Conservation (phyloP, 2,888 invertebrate genomes). For the Mythimna pallens region DNA sequence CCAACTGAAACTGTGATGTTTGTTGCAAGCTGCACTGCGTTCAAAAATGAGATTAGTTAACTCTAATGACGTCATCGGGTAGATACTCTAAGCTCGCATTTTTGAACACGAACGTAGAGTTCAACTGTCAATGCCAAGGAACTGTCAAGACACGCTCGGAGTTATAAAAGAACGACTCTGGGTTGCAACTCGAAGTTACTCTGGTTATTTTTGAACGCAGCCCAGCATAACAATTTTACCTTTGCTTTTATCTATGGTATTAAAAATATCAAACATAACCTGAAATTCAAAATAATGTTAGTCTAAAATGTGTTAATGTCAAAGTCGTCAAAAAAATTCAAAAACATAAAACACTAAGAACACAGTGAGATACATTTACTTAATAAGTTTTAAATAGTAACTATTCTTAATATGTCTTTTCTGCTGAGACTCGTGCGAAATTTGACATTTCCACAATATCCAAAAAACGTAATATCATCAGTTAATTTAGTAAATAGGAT, state of each 20-base stretch:
- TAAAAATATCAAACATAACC: constrained; percentile 32
- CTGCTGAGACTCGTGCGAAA: constrained; percentile 62
- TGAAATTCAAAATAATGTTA: constrained; percentile 24
- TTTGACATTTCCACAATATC: constrained; percentile 48
- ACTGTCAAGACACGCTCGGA: too few species aligned
- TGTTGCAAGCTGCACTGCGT: neutral
- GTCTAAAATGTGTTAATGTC: neutral
- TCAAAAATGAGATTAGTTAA: too few species aligned
- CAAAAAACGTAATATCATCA: constrained; percentile 32
- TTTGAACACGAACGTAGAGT: too few species aligned
- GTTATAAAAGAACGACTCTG: too few species aligned
- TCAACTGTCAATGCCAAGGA: too few species aligned
- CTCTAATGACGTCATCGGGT: too few species aligned
- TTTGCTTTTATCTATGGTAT: neutral
- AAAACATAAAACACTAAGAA: constrained; percentile 2
- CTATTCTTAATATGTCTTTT: constrained; percentile 57
- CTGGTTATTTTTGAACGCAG: too few species aligned
- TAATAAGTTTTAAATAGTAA: neutral
- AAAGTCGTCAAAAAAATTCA: neutral
- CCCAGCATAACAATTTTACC: too few species aligned
- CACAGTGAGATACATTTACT: neutral
- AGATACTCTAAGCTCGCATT: too few species aligned
- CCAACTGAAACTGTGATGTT: too few species aligned
- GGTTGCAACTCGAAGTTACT: too few species aligned
- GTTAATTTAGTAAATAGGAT: constrained; percentile 44